Conservation (phyloP, 2,113 vertebrate genomes). For the Glareola pratincola region DNA sequence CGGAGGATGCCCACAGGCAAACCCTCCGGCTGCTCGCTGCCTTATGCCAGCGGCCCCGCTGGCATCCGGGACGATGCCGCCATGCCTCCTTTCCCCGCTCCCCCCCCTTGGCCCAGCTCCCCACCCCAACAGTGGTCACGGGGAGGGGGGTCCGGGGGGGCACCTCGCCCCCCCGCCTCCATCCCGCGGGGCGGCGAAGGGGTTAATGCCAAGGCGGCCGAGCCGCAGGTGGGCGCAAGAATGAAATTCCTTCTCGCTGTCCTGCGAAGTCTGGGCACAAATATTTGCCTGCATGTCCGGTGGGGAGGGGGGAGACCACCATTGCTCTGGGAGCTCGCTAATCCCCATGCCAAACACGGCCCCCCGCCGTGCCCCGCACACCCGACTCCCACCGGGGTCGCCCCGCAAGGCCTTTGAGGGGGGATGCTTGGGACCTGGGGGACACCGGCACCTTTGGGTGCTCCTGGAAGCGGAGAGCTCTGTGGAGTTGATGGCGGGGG, state of each 20-base stretch:
- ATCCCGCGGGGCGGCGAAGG: background rate
- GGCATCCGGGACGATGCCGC: rapidly evolving
- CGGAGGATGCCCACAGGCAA: background rate
- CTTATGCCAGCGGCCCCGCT: background rate
- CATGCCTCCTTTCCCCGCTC: background rate
- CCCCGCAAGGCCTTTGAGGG: background rate
- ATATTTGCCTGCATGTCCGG: conserved; percentile 75
- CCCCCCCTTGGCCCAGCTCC: background rate
- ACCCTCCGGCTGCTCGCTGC: rapidly evolving
- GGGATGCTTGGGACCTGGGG: background rate
- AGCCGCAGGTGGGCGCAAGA: conserved; percentile 63
- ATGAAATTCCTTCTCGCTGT: conserved; percentile 70
- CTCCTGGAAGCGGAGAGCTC: background rate
- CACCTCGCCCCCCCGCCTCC: background rate
- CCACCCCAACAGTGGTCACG: rapidly evolving
- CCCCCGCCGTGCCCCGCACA: background rate
- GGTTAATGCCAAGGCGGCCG: conserved; percentile 48
- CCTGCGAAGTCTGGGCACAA: conserved; percentile 73
- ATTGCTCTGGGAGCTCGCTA: conserved; percentile 50
- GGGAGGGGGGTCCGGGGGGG: background rate
- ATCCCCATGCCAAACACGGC: conserved; percentile 58
- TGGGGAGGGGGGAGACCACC: conserved; percentile 62
- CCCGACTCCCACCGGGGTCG: background rate
- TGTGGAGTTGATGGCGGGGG: rapidly evolving
- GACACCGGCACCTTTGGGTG: background rate